A percentile compares a stretch with the other conserved stretches of the same genome.
phyloP scores from a whole-genome alignment of 2,797 vertebrate species.

The Silurus lanzhouensis region DNA sequence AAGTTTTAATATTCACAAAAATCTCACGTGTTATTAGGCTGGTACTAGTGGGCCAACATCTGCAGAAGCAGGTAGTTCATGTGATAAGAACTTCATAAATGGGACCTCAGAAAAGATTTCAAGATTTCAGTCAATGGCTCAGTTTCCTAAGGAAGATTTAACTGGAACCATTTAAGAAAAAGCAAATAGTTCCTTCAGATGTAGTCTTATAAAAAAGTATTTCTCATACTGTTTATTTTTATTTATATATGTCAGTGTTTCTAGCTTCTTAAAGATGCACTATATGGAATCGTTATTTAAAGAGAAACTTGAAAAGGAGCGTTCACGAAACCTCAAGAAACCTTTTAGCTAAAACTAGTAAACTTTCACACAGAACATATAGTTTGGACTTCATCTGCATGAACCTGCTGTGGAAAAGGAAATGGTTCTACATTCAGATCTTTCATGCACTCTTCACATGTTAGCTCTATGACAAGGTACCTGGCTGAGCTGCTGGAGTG shows the following conservation, averaged over 20 bases:
- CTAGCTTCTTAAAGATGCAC: not conserved
- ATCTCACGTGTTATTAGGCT: no score
- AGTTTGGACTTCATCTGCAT: not conserved
- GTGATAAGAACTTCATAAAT: no score
- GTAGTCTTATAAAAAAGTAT: not conserved
- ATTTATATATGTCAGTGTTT: not conserved
- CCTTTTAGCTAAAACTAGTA: not conserved
- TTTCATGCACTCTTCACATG: conserved; percentile 2
- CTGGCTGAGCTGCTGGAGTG: conserved; percentile 9
- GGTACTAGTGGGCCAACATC: no score
- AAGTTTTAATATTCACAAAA: no score
- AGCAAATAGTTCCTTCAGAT: not conserved
- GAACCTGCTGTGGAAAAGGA: not conserved
- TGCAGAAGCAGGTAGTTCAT: no score
- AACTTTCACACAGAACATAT: not conserved
- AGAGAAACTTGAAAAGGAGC: not conserved
- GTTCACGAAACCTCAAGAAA: no score
- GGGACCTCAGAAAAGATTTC: no score
- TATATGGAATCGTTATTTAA: not conserved
- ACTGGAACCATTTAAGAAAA: not conserved
- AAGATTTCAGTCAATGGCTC: no score
- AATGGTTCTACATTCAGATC: not conserved
- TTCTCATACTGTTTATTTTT: not conserved
- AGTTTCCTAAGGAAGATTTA: no score
- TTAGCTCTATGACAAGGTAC: conserved; percentile 20